These are phyloP conservation scores for Gavia stellata DNA, from an alignment of 2,113 vertebrate genomes.

Conservation along the genomic window DNA sequence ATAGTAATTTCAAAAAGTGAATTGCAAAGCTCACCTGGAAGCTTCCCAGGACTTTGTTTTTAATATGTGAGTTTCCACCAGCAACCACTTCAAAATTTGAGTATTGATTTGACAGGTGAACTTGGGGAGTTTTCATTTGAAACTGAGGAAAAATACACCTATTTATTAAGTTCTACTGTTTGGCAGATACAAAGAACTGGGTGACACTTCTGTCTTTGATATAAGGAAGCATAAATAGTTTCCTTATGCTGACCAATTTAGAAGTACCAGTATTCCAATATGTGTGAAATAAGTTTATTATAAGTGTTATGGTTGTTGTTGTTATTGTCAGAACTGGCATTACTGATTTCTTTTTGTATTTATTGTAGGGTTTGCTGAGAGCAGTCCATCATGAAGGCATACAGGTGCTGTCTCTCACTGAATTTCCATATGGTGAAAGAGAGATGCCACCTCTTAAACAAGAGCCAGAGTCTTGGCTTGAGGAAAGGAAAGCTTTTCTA, in stretches of 20 bases:
- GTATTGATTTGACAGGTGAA: not conserved
- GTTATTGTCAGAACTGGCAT: not conserved
- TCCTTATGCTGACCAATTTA: not conserved
- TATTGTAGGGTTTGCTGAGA: conserved; percentile 80
- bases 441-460: conserved; percentile 59
- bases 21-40: not conserved
- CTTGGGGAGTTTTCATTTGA: not conserved
- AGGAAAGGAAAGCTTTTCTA: conserved; percentile 83
- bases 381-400: conserved; percentile 93
- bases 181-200: not conserved
- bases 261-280: not conserved
- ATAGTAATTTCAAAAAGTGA: not conserved
- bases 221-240: not conserved
- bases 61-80: not conserved
- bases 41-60: not conserved
- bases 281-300: not conserved
- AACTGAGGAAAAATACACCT: not conserved
- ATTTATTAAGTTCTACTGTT: not conserved
- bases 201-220: not conserved
- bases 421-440: conserved; percentile 74
- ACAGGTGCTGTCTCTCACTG: conserved; percentile 90
- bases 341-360: not conserved
- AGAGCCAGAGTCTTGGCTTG: conserved; percentile 71
- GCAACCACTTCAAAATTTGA: not conserved
- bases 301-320: not conserved